Percentiles rank a stretch among this genome's conserved stretches.
Conservation (phyloP, 2,113 vertebrate species). For the Chaetorhynchus papuensis region DNA sequence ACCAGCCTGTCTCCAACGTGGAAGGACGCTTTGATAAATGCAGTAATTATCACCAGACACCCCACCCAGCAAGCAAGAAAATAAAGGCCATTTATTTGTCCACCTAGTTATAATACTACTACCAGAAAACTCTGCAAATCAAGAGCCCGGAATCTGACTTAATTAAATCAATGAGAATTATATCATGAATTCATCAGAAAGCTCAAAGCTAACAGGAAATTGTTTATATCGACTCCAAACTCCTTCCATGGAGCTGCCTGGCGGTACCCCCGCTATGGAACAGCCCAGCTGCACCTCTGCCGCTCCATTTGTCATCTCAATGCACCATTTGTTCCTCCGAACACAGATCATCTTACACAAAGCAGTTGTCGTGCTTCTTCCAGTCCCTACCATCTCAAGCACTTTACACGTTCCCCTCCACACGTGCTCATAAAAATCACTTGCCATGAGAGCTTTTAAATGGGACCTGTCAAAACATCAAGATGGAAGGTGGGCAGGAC, state of each 20-base stretch:
- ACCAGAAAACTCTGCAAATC: neutral
- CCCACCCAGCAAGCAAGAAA: neutral
- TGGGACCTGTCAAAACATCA: neutral
- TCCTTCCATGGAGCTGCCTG: neutral
- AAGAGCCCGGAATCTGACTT: neutral
- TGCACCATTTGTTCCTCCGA: conserved; percentile 32
- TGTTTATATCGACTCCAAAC: neutral
- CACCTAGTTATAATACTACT: neutral
- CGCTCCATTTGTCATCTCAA: conserved; percentile 44
- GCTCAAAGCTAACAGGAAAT: neutral
- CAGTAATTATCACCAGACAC: neutral
- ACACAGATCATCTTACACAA: conserved; percentile 33
- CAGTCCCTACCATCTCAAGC: neutral
- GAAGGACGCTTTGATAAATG: neutral
- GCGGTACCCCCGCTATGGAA: rapidly evolving
- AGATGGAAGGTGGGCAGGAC: neutral
- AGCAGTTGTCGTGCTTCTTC: conserved; percentile 9
- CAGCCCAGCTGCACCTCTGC: conserved; percentile 8
- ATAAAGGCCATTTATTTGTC: neutral
- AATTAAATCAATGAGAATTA: neutral
- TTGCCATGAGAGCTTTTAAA: neutral
- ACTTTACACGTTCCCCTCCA: neutral
- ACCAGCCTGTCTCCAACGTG: neutral
- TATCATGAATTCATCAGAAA: neutral
- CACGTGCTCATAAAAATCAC: conserved; percentile 12